Evolutionary conservation across 2,797 vertebrate genomes (phyloP).

Genomic region (Haliaeetus vocifer): DNA sequence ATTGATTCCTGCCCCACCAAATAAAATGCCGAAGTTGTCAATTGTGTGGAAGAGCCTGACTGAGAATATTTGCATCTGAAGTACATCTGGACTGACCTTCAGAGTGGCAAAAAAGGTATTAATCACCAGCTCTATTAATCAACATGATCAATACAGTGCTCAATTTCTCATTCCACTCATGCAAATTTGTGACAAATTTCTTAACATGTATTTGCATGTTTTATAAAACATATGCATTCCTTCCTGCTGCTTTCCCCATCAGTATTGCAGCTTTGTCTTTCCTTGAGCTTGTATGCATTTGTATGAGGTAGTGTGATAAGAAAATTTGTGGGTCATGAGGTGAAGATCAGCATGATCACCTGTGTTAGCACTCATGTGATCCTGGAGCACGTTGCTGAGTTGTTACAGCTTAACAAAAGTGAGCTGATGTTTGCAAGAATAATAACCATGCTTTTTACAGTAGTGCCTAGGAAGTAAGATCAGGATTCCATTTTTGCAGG

Average conservation of each 20-base stretch:
- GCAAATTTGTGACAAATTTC: neutral
- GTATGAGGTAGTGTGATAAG: neutral
- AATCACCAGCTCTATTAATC: neutral
- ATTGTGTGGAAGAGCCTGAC: neutral
- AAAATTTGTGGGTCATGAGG: neutral
- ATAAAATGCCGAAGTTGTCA: neutral
- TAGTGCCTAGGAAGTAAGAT: neutral
- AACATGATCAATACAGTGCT: neutral
- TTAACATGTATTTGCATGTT: neutral
- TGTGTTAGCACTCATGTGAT: neutral
- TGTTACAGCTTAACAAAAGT: neutral
- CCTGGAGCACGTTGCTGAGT: neutral
- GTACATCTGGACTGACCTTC: neutral
- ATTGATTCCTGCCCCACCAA: neutral
- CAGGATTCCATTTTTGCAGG: neutral
- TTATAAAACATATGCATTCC: neutral
- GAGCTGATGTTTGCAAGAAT: neutral
- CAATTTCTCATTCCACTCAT: neutral
- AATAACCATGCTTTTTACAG: neutral
- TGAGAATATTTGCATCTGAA: neutral
- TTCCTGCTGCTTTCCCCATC: neutral
- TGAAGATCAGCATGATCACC: neutral
- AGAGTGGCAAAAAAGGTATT: neutral
- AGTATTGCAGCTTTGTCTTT: neutral
- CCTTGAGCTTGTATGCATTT: neutral